Evolutionary conservation across 2,113 vertebrate species (phyloP), one percentile per base, ranked within the genome.

Genomic region (Callorhinus ursinus): DNA sequence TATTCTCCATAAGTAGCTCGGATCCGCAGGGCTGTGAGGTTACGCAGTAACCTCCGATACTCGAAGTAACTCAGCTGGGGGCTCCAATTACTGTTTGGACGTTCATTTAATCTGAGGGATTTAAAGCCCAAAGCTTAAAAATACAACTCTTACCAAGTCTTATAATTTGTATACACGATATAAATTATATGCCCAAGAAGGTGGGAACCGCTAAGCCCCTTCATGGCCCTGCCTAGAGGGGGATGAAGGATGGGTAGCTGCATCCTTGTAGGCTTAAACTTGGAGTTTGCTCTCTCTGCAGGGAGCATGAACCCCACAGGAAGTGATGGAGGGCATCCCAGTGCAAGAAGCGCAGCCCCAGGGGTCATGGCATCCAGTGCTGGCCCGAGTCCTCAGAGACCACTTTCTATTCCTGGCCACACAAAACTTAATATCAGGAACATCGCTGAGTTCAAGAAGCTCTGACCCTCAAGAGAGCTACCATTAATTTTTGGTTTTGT

Each of bases 1-100:
- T 99, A 99, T 67, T 99, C 99, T 51, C 99, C 99, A 16, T 99
- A 99, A 0, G 99, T 99, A 26, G 99, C 99, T 85, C 99, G 98
- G 97, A 99, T 99, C 98, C 98, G 98, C 96, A 99, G 97, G 92
- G 99, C 99, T 0, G 99, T 99, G 96, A 99, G 98, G 97, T 99
- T 99, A 90, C 99, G 99, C 76, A 99, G 98, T 33, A 99, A 98
- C 36, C 97, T 98, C 65, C 99, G 99, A 93, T 99, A 99, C 59
- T 99, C 99, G 6, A 98, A 94, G 31, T 99, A 97, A 53, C 99
- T 99, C 57, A 99, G 99, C 91, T 98, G 98, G 3, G 99, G 99
- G 49, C 94, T 99, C 99, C 99, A 99, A 15, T 96, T 97, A 98
- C 99, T 99, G 98, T 98, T 97, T 0, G 97, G 98, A 36, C 98